Conservation (phyloP, 92 coral and sea anemone genomes). For the Umimayanthus chanpuru region DNA sequence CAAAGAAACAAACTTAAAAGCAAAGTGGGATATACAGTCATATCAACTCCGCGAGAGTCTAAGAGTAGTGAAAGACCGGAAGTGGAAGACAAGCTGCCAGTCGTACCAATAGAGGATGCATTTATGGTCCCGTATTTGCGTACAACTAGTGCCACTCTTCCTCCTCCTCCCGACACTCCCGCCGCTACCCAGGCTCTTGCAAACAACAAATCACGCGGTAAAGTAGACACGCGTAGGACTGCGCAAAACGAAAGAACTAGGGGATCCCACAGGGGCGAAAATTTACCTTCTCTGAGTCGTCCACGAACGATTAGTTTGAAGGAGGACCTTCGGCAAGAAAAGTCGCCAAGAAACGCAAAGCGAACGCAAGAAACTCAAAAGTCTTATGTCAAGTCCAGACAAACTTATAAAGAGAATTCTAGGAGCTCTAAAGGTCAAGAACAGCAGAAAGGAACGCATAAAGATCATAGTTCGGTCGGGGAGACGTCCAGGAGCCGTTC, state of each 20-base stretch:
- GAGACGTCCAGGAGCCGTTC: neutral
- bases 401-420: constrained; percentile 13
- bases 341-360: constrained; percentile 13
- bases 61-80: constrained; percentile 25
- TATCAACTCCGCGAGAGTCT: constrained; percentile 43
- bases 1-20: constrained; percentile 30
- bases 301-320: neutral
- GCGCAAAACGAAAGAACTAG: constrained; percentile 37
- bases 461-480: neutral
- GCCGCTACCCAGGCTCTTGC: neutral
- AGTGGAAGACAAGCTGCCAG: constrained; percentile 34
- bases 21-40: constrained; percentile 1
- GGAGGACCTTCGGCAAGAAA: neutral
- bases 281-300: constrained; percentile 26
- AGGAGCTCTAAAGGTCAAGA: neutral
- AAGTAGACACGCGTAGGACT: constrained; percentile 29
- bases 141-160: constrained; percentile 86
- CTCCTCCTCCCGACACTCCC: constrained; percentile 65
- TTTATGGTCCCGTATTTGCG: constrained; percentile 83
- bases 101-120: constrained; percentile 65
- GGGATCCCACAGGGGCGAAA: constrained; percentile 27
- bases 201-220: constrained; percentile 7
- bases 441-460: neutral
- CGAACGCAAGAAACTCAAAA: neutral
- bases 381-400: neutral